A percentile compares a stretch with the other conserved stretches of the same genome.
These are phyloP conservation scores for Pomatostomus ruficeps DNA, from an alignment of 2,113 vertebrate genomes.

Conservation along the genomic window DNA sequence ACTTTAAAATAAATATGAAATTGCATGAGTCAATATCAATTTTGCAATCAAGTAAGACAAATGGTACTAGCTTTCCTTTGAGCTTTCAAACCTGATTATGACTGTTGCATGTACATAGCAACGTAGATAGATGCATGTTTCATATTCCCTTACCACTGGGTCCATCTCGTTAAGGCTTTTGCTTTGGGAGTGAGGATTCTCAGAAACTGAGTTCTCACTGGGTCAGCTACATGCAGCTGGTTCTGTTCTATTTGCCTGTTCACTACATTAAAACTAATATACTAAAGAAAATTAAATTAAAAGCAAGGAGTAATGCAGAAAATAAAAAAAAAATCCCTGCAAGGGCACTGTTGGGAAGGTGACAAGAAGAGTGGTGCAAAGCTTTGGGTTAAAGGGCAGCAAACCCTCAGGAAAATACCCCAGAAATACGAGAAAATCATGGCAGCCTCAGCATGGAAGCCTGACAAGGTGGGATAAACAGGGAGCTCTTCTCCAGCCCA, in stretches of 20 bases:
- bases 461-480: background rate
- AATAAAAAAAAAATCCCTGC: background rate
- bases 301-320: background rate
- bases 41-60: background rate
- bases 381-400: background rate
- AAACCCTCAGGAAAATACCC: background rate
- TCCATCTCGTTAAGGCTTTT: background rate
- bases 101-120: background rate
- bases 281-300: background rate
- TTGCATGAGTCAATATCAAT: background rate
- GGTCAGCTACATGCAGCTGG: background rate
- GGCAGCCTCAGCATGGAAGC: background rate
- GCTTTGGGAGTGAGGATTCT: background rate
- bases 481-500: background rate
- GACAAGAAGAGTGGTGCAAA: background rate
- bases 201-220: background rate
- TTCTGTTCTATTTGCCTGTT: background rate
- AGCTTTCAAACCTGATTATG: background rate
- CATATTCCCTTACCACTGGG: background rate
- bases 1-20: background rate
- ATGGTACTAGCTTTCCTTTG: background rate
- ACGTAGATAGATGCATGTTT: background rate
- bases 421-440: accelerated
- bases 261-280: background rate
- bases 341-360: background rate